Conservation (phyloP, 1,140 invertebrate genomes). For the Archegozetes longisetosus region DNA sequence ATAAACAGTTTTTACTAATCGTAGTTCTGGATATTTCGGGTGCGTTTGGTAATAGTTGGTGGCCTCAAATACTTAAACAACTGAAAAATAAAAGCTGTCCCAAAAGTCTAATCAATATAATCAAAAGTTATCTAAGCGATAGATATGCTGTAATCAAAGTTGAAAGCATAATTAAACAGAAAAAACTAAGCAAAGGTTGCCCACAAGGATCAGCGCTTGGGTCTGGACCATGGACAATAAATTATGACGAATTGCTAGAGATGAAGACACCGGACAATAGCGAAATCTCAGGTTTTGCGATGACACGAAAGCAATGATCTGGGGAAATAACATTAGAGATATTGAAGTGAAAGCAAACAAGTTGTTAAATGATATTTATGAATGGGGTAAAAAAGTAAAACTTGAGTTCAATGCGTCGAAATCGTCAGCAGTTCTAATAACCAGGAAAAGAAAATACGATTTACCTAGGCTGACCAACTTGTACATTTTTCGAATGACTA, state of each 20-base stretch:
- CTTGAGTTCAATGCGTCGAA: too few species aligned
- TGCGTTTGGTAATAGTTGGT: slow-evolving; percentile 7
- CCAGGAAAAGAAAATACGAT: too few species aligned
- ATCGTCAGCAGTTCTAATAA: too few species aligned
- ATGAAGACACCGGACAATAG: not conserved
- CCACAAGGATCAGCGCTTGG: slow-evolving; percentile 1
- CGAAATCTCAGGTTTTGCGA: not conserved
- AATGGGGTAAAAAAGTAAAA: slow-evolving; percentile 9
- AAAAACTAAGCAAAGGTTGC: slow-evolving; percentile 9
- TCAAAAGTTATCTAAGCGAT: not conserved
- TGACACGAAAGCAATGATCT: slow-evolving; percentile 2
- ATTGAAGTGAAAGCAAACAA: not conserved
- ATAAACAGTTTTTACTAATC: not conserved
- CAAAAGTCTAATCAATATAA: not conserved
- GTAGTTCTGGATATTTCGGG: not conserved
- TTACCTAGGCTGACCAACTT: too few species aligned
- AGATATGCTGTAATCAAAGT: not conserved
- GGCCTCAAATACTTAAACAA: not conserved
- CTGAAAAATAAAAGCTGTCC: not conserved
- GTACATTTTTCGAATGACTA: too few species aligned
- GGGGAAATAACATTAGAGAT: not conserved
- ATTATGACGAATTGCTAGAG: not conserved
- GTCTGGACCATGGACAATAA: not conserved
- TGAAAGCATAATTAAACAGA: not conserved
- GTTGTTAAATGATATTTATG: not conserved